A percentile compares a stretch with the other conserved stretches of the same genome.
Conservation (phyloP, 1,140 invertebrate species). For the Pseudomyrmex cubaensis region DNA sequence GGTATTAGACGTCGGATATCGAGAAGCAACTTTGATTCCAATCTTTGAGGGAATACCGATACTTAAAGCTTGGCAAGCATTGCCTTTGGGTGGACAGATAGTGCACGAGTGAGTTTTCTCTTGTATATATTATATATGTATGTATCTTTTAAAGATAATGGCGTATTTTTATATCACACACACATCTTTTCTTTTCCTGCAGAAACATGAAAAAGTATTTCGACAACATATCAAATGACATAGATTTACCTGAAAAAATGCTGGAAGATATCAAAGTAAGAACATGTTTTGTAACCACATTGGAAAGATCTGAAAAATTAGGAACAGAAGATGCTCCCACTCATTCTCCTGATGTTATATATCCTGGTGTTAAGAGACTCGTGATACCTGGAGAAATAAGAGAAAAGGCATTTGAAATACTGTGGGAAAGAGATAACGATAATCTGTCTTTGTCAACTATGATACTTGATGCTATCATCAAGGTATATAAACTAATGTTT, state of each 20-base stretch:
- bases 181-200: neutral
- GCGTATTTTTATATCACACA: too few relatives aligned
- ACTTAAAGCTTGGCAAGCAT: constrained; percentile 91
- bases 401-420: constrained; percentile 92
- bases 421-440: constrained; percentile 95
- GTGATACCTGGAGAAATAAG: constrained; percentile 90
- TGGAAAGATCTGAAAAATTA: constrained; percentile 89
- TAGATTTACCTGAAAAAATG: constrained; percentile 85
- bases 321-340: constrained; percentile 81
- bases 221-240: constrained; percentile 74
- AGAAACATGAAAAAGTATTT: constrained; percentile 78
- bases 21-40: constrained; percentile 92
- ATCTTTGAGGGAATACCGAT: constrained; percentile 94
- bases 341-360: constrained; percentile 88
- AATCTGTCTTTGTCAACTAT: constrained; percentile 92
- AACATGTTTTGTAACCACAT: constrained; percentile 93
- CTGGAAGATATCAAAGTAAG: constrained; percentile 91
- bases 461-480: constrained; percentile 92
- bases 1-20: constrained; percentile 95
- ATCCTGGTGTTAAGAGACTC: constrained; percentile 88
- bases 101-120: constrained; percentile 87
- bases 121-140: neutral
- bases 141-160: too few relatives aligned
- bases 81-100: constrained; percentile 89
- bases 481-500: constrained; percentile 84